Evolutionary conservation across 2,888 invertebrate genomes (phyloP).

Genomic region (Epinotia brunnichana): DNA sequence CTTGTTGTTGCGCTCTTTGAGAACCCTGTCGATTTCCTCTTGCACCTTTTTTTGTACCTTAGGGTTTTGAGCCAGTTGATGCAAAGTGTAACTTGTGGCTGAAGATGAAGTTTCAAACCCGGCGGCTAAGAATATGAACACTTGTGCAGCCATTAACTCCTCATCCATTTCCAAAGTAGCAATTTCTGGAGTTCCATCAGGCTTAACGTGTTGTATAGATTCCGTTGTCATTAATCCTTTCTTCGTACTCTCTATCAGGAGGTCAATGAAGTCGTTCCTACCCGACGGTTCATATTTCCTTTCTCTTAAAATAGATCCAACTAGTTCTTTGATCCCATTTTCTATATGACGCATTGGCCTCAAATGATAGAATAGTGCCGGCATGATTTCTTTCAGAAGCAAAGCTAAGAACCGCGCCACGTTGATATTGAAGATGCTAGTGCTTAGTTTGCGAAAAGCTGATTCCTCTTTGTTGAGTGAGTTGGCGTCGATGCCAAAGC

Average conservation of each 20-base stretch:
- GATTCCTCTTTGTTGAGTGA: constrained; percentile 44
- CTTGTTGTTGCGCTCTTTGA: constrained; percentile 55
- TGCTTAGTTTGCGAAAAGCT: constrained; percentile 39
- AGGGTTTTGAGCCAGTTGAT: constrained; percentile 65
- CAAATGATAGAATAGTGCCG: constrained; percentile 51
- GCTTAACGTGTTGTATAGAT: constrained; percentile 50
- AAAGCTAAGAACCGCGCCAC: constrained; percentile 1
- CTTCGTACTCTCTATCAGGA: constrained; percentile 59
- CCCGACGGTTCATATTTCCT: constrained; percentile 60
- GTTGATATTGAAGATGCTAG: constrained; percentile 30
- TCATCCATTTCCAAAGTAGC: constrained; percentile 59
- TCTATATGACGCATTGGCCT: constrained; percentile 61
- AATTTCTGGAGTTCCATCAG: constrained; percentile 46
- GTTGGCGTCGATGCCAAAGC: constrained; percentile 46
- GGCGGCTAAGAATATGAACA: constrained; percentile 72
- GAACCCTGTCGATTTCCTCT: constrained; percentile 60
- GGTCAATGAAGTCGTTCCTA: constrained; percentile 65
- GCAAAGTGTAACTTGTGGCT: constrained; percentile 67
- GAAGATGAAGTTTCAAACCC: constrained; percentile 80
- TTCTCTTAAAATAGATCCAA: constrained; percentile 53
- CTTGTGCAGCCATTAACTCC: constrained; percentile 44
- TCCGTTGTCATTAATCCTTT: constrained; percentile 57
- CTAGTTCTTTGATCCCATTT: constrained; percentile 45
- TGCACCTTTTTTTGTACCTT: constrained; percentile 62
- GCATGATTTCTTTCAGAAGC: constrained; percentile 42